These are phyloP conservation scores for Synergus laeviventris DNA, from an alignment of 2,888 invertebrate genomes.

Conservation along the genomic window DNA sequence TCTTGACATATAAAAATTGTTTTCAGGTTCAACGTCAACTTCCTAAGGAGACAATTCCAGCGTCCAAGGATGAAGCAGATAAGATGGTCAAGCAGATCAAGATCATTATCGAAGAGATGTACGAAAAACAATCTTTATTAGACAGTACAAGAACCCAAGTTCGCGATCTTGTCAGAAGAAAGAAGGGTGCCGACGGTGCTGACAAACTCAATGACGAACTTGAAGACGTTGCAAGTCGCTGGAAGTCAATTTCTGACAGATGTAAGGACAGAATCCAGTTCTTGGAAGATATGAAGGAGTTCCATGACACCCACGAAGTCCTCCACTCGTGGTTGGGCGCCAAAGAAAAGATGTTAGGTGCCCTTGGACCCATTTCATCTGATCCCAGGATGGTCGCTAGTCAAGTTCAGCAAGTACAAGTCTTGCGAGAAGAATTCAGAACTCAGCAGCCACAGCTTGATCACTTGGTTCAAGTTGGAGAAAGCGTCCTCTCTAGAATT, in stretches of 20 bases:
- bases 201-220: constrained; percentile 90
- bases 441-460: constrained; percentile 93
- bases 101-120: constrained; percentile 91
- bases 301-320: constrained; percentile 92
- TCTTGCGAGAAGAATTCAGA: constrained; percentile 95
- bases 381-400: constrained; percentile 97
- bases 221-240: constrained; percentile 87
- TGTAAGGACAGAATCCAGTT: constrained; percentile 86
- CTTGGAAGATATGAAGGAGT: constrained; percentile 92
- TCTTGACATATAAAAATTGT: background rate
- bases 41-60: constrained; percentile 88
- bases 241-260: constrained; percentile 90
- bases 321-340: constrained; percentile 91
- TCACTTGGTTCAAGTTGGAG: constrained; percentile 89
- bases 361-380: constrained; percentile 95
- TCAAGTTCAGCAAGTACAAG: constrained; percentile 93
- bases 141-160: constrained; percentile 94
- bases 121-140: constrained; percentile 92
- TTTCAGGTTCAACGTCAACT: constrained; percentile 86
- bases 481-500: constrained; percentile 82
- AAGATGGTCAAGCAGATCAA: constrained; percentile 90
- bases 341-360: constrained; percentile 97
- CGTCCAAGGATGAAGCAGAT: constrained; percentile 93
- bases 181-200: constrained; percentile 89
- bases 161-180: constrained; percentile 89